A percentile compares a stretch with the other conserved stretches of the same genome.
Evolutionary conservation across 2,797 vertebrate genomes (phyloP).

Genomic region (Eulemur mongoz): DNA sequence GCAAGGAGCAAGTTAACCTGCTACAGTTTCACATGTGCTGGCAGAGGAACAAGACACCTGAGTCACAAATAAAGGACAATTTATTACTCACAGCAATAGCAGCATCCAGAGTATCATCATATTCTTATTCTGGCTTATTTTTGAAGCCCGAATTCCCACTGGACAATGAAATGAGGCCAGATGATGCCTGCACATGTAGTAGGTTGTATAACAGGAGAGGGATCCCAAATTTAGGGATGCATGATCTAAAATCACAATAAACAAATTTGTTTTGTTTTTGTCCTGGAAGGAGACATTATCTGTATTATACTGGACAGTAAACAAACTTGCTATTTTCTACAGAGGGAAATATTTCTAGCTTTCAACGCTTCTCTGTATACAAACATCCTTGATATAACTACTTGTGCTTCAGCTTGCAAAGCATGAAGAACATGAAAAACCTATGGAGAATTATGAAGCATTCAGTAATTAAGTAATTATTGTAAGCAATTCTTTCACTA

Average conservation of each 20-base stretch:
- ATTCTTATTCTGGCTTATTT: neutral
- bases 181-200: neutral
- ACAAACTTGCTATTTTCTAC: neutral
- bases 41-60: neutral
- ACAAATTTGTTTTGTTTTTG: neutral
- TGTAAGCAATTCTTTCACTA: neutral
- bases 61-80: neutral
- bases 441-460: neutral
- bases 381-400: neutral
- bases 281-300: neutral
- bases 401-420: neutral
- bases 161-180: neutral
- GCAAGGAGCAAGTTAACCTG: neutral
- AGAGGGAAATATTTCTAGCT: neutral
- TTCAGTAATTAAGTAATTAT: neutral
- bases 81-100: neutral
- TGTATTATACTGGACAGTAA: neutral
- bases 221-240: neutral
- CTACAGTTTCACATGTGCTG: neutral
- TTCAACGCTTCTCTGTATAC: neutral
- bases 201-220: neutral
- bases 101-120: neutral
- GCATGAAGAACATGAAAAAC: neutral
- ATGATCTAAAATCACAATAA: neutral
- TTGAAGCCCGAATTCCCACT: neutral